Conservation (phyloP, 2,797 vertebrate species). For the Danio jaintianensis region DNA sequence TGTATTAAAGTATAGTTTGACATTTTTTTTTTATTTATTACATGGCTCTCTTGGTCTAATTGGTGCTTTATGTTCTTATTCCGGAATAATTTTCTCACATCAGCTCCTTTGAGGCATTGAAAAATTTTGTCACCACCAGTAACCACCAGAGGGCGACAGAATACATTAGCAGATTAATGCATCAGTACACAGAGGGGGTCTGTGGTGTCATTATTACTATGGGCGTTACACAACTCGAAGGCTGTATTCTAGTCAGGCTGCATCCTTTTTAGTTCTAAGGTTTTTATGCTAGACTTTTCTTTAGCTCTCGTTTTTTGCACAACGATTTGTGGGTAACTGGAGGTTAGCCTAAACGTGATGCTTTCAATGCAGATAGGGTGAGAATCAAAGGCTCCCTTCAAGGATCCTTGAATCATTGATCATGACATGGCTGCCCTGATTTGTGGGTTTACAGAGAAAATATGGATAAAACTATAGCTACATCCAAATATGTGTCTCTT, state of each 20-base stretch:
- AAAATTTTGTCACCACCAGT: no score
- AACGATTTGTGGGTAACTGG: background rate
- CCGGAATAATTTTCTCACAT: background rate
- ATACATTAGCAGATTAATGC: slow-evolving; percentile 52
- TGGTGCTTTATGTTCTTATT: background rate
- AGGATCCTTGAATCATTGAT: background rate
- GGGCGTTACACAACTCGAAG: background rate
- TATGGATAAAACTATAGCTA: background rate
- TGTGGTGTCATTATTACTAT: background rate
- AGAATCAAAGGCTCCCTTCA: background rate
- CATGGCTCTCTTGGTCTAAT: background rate
- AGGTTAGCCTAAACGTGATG: background rate
- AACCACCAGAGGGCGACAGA: slow-evolving; percentile 73
- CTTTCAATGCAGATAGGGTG: background rate
- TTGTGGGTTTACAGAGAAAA: background rate
- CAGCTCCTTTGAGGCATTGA: background rate
- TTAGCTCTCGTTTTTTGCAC: no score
- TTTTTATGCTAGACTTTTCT: no score
- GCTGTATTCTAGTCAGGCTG: background rate
- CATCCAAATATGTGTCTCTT: background rate
- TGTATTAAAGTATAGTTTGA: slow-evolving; percentile 15
- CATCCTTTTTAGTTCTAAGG: background rate
- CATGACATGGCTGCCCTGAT: background rate
- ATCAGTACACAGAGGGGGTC: background rate
- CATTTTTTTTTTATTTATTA: background rate